Conservation (phyloP, 2,113 vertebrate species). For the Poeciliopsis retropinna region DNA sequence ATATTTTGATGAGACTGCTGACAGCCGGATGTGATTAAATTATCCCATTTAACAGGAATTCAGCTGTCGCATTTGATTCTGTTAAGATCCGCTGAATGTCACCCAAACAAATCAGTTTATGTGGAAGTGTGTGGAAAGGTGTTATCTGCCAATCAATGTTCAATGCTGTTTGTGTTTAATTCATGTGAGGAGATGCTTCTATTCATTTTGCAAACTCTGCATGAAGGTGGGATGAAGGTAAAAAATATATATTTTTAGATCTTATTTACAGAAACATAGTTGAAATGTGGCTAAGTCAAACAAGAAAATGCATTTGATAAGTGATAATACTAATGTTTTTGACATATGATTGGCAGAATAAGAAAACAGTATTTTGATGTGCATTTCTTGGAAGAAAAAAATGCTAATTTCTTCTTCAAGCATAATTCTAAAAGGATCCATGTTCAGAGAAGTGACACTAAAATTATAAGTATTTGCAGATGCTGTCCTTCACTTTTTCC, state of each 20-base stretch:
- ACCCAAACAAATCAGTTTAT: slow-evolving; percentile 46
- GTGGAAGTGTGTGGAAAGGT: slow-evolving; percentile 17
- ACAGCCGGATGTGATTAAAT: slow-evolving; percentile 47
- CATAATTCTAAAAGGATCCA: slow-evolving; percentile 4
- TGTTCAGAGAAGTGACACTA: slow-evolving; percentile 1
- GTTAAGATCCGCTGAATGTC: slow-evolving; percentile 39
- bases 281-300: slow-evolving; percentile 17
- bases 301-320: slow-evolving; percentile 8
- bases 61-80: slow-evolving; percentile 55
- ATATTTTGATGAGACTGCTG: slow-evolving; percentile 24
- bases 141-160: slow-evolving; percentile 58
- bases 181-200: slow-evolving; percentile 6
- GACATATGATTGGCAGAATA: slow-evolving; percentile 53
- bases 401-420: slow-evolving; percentile 14
- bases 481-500: slow-evolving; percentile 36
- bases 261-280: slow-evolving; percentile 23
- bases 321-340: slow-evolving; percentile 9
- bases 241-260: slow-evolving; percentile 32
- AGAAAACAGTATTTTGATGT: slow-evolving; percentile 39
- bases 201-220: background rate
- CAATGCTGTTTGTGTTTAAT: slow-evolving; percentile 36
- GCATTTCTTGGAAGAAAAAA: slow-evolving; percentile 24
- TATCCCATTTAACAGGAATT: slow-evolving; percentile 41
- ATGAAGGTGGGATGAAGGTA: background rate
- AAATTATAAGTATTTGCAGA: slow-evolving; percentile 46